phyloP scores from a whole-genome alignment of 2,888 invertebrate species.

The Trimorus sp. region DNA sequence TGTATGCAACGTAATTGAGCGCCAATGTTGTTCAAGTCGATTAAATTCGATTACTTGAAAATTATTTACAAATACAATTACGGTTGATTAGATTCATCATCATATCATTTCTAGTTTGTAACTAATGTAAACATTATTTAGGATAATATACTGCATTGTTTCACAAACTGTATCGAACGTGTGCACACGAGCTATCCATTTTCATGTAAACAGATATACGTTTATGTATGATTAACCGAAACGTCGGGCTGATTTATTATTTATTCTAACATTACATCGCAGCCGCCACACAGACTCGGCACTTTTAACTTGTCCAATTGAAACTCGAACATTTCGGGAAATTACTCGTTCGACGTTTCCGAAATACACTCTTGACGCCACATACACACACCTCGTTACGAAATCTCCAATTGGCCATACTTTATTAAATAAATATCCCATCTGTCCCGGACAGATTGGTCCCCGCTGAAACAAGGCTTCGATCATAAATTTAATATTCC shows the following conservation, averaged over 20 bases:
- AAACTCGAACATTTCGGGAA: not conserved
- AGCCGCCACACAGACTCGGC: not conserved
- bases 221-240: constrained; percentile 25
- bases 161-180: constrained; percentile 5
- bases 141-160: constrained; percentile 28
- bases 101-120: constrained; percentile 27
- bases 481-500: constrained; percentile 25
- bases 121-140: constrained; percentile 28
- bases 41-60: not conserved
- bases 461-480: not conserved
- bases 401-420: not conserved
- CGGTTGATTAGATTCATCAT: constrained; percentile 10
- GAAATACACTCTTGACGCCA: too few species aligned
- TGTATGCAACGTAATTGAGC: not conserved
- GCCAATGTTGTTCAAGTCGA: not conserved
- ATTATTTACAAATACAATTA: constrained; percentile 19
- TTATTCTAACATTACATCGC: constrained; percentile 1
- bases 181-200: constrained; percentile 20
- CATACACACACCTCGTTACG: too few species aligned
- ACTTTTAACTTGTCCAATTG: too few species aligned
- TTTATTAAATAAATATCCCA: constrained; percentile 9
- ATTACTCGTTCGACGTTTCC: not conserved
- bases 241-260: constrained; percentile 12
- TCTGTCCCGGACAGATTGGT: not conserved
- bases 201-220: constrained; percentile 27